Conservation (phyloP, 2,797 vertebrate species). For the Ctenochaetus hawaiiensis region DNA sequence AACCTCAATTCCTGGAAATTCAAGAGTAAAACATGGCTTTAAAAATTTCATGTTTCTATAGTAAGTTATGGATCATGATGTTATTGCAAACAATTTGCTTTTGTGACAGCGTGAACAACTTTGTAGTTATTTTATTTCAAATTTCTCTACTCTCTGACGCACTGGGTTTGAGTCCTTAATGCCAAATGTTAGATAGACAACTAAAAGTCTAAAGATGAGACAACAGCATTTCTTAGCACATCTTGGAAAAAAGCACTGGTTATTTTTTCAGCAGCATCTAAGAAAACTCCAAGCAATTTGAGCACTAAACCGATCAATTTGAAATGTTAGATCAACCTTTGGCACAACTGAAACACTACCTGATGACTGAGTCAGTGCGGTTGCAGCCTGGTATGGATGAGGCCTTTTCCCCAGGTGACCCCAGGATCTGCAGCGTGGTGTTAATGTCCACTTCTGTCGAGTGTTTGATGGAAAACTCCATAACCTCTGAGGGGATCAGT, state of each 20-base stretch:
- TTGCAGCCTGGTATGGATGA: constrained; percentile 98
- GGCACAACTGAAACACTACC: constrained; percentile 82
- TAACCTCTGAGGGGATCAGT: constrained; percentile 97
- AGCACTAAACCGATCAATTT: not conserved
- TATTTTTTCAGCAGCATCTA: no score
- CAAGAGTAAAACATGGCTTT: not conserved
- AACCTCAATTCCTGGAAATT: not conserved
- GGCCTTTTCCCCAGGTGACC: constrained; percentile 98
- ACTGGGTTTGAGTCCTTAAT: not conserved
- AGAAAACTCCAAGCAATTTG: not conserved
- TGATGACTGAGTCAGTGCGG: constrained; percentile 98
- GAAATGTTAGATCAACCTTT: not conserved
- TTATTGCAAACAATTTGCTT: not conserved
- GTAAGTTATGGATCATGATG: no score
- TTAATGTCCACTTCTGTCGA: constrained; percentile 98
- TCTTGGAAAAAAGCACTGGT: no score
- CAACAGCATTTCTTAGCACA: not conserved
- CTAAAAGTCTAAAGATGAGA: no score
- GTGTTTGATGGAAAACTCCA: constrained; percentile 99
- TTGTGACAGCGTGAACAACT: not conserved
- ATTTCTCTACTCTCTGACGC: not conserved
- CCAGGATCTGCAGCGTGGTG: constrained; percentile 97
- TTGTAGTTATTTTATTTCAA: not conserved
- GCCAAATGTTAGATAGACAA: not conserved
- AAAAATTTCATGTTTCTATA: not conserved